phyloP scores from a whole-genome alignment of 2,888 invertebrate species.

The Xanthostigma xanthostigma region DNA sequence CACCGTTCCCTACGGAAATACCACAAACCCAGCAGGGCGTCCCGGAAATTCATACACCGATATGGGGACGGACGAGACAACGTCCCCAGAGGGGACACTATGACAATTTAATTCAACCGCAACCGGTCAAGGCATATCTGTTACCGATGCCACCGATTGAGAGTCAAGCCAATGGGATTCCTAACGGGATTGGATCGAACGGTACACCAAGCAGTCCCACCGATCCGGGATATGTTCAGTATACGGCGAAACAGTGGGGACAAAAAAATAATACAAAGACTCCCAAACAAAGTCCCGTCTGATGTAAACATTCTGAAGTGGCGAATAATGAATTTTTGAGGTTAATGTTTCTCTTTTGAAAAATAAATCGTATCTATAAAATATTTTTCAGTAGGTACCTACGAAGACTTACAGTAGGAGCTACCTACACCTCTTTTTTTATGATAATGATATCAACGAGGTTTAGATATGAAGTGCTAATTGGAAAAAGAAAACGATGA shows the following conservation, averaged over 20 bases:
- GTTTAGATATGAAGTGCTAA: too few relatives aligned
- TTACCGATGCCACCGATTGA: slow-evolving; percentile 37
- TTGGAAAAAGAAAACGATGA: too few relatives aligned
- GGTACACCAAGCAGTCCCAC: slow-evolving; percentile 47
- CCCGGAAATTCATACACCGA: slow-evolving; percentile 1
- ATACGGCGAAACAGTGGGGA: slow-evolving; percentile 54
- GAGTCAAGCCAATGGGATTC: slow-evolving; percentile 28
- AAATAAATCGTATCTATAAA: too few relatives aligned
- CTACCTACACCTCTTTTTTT: too few relatives aligned
- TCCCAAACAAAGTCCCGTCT: slow-evolving; percentile 38
- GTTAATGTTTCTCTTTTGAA: too few relatives aligned
- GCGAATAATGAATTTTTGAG: too few relatives aligned
- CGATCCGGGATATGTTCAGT: slow-evolving; percentile 59
- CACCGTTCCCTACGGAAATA: not conserved
- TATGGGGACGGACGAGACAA: slow-evolving; percentile 1
- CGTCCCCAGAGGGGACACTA: not conserved
- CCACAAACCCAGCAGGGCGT: not conserved
- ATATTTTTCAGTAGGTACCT: too few relatives aligned
- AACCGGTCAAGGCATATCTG: slow-evolving; percentile 13
- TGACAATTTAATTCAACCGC: not conserved
- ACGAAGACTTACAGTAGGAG: too few relatives aligned
- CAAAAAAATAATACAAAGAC: slow-evolving; percentile 33
- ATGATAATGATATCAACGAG: too few relatives aligned
- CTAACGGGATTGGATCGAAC: slow-evolving; percentile 24
- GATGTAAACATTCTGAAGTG: slow-evolving; percentile 7